These are phyloP conservation scores for Ceratothoa steindachneri DNA, from an alignment of 2,888 invertebrate species.

Conservation along the genomic window DNA sequence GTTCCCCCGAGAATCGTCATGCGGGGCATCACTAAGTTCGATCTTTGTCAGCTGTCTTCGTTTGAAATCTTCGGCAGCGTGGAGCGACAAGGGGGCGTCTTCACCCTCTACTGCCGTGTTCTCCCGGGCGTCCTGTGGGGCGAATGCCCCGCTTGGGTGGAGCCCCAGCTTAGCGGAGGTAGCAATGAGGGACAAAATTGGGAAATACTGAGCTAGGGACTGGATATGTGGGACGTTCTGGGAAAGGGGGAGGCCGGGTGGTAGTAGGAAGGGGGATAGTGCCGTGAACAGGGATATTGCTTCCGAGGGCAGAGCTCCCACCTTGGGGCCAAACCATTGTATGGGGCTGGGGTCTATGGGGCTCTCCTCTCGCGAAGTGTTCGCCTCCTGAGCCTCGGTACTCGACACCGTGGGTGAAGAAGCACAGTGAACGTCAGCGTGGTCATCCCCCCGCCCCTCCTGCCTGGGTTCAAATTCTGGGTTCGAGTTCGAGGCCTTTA, in stretches of 20 bases:
- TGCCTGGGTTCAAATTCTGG: slow-evolving; percentile 27
- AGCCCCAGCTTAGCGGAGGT: neutral
- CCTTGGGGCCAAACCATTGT: neutral
- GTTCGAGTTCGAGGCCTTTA: slow-evolving; percentile 13
- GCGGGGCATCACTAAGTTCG: neutral
- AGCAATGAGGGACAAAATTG: neutral
- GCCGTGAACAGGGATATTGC: neutral
- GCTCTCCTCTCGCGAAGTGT: neutral
- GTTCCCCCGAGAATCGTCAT: neutral
- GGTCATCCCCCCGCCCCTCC: slow-evolving; percentile 20
- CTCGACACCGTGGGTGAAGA: slow-evolving; percentile 20
- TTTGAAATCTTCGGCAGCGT: neutral
- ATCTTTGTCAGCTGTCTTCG: neutral
- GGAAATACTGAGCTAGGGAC: neutral
- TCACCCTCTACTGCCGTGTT: neutral
- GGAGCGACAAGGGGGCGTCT: neutral
- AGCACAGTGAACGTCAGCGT: slow-evolving; percentile 31
- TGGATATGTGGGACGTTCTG: neutral
- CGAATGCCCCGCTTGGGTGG: neutral
- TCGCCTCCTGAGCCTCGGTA: neutral
- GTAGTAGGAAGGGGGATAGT: neutral
- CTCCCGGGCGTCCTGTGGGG: neutral
- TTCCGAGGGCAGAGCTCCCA: neutral
- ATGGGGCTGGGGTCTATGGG: neutral
- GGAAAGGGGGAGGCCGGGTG: neutral